These are phyloP conservation scores for Delia radicum DNA, from an alignment of 1,140 invertebrate genomes.

Conservation along the genomic window DNA sequence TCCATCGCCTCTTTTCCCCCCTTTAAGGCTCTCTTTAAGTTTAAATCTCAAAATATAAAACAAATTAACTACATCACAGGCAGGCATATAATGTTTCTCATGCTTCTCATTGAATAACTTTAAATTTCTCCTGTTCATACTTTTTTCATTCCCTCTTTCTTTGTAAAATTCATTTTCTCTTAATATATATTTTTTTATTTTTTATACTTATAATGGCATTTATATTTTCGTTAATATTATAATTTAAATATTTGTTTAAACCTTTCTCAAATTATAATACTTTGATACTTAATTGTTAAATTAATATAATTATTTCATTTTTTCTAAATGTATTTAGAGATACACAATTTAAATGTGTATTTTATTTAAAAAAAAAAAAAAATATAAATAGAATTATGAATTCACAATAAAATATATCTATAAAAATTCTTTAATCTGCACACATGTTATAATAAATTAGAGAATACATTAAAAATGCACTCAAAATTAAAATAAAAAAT, in stretches of 20 bases:
- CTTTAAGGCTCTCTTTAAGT: neutral
- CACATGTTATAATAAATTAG: neutral
- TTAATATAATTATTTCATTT: neutral
- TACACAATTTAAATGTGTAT: neutral
- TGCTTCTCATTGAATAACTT: neutral
- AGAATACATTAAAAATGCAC: neutral
- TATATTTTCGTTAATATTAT: neutral
- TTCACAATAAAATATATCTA: too few species aligned
- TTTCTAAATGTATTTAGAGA: too few species aligned
- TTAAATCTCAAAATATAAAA: neutral
- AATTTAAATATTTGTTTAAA: neutral
- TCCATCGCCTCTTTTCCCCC: too few species aligned
- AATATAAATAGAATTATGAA: too few species aligned
- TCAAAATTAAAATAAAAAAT: neutral
- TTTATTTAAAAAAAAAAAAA: neutral
- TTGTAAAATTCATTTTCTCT: neutral
- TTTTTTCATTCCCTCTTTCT: neutral
- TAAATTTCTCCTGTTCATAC: neutral
- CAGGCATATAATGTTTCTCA: neutral
- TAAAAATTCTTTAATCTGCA: too few species aligned
- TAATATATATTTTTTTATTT: neutral
- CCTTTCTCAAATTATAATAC: too few species aligned
- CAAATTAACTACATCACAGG: too few species aligned
- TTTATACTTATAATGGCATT: neutral
- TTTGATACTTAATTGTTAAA: neutral